These are phyloP conservation scores for Cirrhinus mrigala DNA, from an alignment of 2,797 vertebrate genomes.

Conservation along the genomic window DNA sequence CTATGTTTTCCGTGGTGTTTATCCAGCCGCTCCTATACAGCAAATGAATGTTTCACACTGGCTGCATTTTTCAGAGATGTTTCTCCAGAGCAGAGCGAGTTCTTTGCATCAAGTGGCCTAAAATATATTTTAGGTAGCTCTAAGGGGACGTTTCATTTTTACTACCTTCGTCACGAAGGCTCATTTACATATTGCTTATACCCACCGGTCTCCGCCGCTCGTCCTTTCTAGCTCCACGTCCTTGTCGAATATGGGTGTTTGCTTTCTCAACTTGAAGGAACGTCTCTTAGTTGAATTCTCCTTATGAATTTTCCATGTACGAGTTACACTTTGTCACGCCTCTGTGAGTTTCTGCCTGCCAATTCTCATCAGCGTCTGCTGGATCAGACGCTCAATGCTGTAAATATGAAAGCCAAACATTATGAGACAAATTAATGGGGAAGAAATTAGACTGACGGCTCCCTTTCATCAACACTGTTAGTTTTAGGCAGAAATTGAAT, in stretches of 20 bases:
- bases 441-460: conserved; percentile 20
- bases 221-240: conserved; percentile 70
- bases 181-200: conserved; percentile 74
- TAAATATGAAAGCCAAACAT: conserved; percentile 67
- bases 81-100: neutral
- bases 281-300: conserved; percentile 69
- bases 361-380: conserved; percentile 68
- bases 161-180: conserved; percentile 52
- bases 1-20: neutral
- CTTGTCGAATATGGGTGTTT: conserved; percentile 66
- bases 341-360: conserved; percentile 63
- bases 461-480: conserved; percentile 51
- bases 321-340: conserved; percentile 68
- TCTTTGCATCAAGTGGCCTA: conserved; percentile 26
- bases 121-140: conserved; percentile 31
- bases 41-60: neutral
- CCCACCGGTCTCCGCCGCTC: conserved; percentile 53
- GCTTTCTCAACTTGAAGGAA: conserved; percentile 69
- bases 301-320: conserved; percentile 64
- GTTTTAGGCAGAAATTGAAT: conserved; percentile 59
- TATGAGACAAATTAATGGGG: conserved; percentile 62
- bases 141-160: conserved; percentile 43
- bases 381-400: conserved; percentile 64
- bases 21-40: neutral
- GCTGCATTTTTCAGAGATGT: neutral